Evolutionary conservation across 2,113 vertebrate genomes (phyloP), one percentile per base, ranked within the genome.

Genomic region (Chloropsis hardwickii): DNA sequence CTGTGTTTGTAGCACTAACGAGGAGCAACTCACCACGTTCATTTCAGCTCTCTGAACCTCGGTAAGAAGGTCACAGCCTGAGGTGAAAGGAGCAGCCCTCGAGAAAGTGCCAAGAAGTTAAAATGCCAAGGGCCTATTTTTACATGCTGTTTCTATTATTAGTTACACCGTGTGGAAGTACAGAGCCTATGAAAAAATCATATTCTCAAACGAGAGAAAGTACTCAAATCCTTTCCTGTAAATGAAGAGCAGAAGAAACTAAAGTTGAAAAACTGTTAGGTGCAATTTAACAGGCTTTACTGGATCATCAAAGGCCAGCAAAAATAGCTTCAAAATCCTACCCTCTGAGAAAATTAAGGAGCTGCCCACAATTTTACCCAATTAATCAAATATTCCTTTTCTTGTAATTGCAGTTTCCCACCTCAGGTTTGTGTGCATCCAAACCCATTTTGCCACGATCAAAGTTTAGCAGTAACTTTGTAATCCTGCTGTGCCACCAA

Each of bases 41-140:
- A 24, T 58, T 88, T 56, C 79, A 86, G 76, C 70, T 72, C 79
- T 84, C 83, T 91, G 86, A 95, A 88, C 81, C 70, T 90, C 80
- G 28, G 50, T 50, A 84, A 86, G 77, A 96, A 96, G 92, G 80
- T 93, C 88, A 88, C 5, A 92, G 82, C 92, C 95, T 14, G 82
- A 96, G 95, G 85, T 96, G 88, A 94, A 92, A 90, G 92, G 64
- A 96, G 18, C 94, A 94, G 67, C 83, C 90, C 90, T 50, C 13
- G 3, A 89, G 86, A 85, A 74, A 42, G 69, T n/a, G 85, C 91
- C 90, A 95, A 93, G 93, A 91, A 86, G 58, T 80, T 95, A 85
- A 95, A 92, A 97, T 85, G 90, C 93, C 88, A 97, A 94, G 35
- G 61, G 50, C 12, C 88, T 96, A 91, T 95, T 94, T 95, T 95